These are phyloP conservation scores for Ceuthmochares aereus DNA, from an alignment of 2,113 vertebrate species.

Conservation along the genomic window DNA sequence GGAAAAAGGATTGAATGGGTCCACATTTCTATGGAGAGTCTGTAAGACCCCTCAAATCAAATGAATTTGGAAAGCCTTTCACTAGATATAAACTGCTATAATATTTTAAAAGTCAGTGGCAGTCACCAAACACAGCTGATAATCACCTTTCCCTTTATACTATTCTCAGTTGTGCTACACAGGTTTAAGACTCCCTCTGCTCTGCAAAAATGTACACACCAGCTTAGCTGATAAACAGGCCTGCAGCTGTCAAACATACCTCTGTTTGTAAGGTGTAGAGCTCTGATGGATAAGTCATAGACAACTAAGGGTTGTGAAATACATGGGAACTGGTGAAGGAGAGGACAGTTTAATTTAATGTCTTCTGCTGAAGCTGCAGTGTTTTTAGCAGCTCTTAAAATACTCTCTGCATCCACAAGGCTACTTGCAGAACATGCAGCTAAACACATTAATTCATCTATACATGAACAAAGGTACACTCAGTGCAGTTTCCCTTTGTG, in stretches of 20 bases:
- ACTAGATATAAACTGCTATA: neutral
- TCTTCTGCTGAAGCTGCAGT: neutral
- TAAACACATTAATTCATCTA: neutral
- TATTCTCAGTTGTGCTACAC: neutral
- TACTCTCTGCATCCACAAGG: neutral
- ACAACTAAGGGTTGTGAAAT: neutral
- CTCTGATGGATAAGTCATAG: neutral
- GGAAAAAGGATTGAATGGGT: neutral
- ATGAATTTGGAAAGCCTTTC: neutral
- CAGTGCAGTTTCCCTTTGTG: neutral
- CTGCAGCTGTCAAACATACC: neutral
- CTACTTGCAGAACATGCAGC: neutral
- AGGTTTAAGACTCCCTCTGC: neutral
- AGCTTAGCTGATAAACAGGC: neutral
- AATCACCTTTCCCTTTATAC: neutral
- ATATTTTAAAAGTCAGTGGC: neutral
- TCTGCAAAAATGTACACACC: neutral
- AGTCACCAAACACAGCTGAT: neutral
- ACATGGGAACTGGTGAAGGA: neutral
- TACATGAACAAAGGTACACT: neutral
- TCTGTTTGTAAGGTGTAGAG: fast-evolving
- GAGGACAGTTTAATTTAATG: neutral
- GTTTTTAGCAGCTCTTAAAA: neutral
- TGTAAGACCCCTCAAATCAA: neutral
- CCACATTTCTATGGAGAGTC: neutral